Evolutionary conservation across 2,113 vertebrate genomes (phyloP), one percentile per base, ranked within the genome.

Genomic region (Dromiciops gliroides): DNA sequence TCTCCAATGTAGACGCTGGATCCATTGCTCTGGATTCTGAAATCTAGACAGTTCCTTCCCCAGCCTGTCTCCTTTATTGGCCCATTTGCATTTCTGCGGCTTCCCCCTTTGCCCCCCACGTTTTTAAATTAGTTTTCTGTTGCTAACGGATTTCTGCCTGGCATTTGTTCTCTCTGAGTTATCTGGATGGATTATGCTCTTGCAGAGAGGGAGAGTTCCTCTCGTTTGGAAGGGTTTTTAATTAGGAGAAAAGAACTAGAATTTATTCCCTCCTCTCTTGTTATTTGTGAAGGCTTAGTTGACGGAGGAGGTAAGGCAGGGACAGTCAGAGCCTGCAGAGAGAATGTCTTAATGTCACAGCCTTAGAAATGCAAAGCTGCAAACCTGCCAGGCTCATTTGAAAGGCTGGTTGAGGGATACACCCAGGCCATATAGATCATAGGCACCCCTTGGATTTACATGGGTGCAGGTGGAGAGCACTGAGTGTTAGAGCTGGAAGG

Each of bases 121-220:
- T 19, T 89, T 95, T 96, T 93, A 92, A 95, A 95, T n/a, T 88
- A 90, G 19, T 25, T 97, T 96, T 51, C 91, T 28, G 47, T 90
- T 96, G 93, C 90, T 95, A 95, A 96, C 93, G 94, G 26, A 92
- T 90, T 93, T 95, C 95, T 96, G 94, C 89, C 94, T 95, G 93
- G 90, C 95, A 89, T 93, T 94, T 94, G 89, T 97, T 93, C 89
- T 93, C 75, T 53, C 60, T 95, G 90, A 96, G 49, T 94, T 93
- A 95, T 83, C 88, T 96, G 97, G 96, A 96, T 95, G 94, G 93
- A 97, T 97, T 96, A 91, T 96, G 89, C 90, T 91, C 90, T 93
- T 94, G 90, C 91, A 67, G 26, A 95, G 94, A 60, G 48, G 48
- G 89, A 83, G 67, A 83, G 47, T 92, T 93, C 89, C 83, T 93